phyloP scores from a whole-genome alignment of 2,113 vertebrate genomes.

The Syngnathus scovelli region DNA sequence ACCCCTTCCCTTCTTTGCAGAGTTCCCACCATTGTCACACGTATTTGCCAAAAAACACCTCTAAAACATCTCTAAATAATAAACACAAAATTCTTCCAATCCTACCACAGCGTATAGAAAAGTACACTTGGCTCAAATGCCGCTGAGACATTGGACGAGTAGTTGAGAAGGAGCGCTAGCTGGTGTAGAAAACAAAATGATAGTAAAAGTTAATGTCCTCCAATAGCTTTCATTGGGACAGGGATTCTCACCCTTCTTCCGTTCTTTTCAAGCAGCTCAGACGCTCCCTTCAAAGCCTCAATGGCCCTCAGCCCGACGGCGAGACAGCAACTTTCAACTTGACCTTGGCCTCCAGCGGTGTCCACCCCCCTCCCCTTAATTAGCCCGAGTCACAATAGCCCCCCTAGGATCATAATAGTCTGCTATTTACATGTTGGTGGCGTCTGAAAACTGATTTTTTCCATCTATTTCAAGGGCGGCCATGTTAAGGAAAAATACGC shows the following conservation, averaged over 20 bases:
- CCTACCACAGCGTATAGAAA: no score
- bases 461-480: neutral
- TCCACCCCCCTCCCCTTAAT: slow-evolving; percentile 64
- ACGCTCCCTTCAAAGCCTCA: slow-evolving; percentile 69
- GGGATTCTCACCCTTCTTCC: slow-evolving; percentile 70
- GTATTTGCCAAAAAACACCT: slow-evolving; percentile 41
- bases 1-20: slow-evolving; percentile 21
- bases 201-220: slow-evolving; percentile 66
- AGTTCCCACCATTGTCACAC: slow-evolving; percentile 53
- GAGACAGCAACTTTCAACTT: slow-evolving; percentile 93
- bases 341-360: slow-evolving; percentile 93
- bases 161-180: slow-evolving; percentile 29
- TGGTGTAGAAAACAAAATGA: slow-evolving; percentile 54
- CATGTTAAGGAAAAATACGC: neutral
- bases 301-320: slow-evolving; percentile 74
- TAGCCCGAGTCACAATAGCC: neutral
- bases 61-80: slow-evolving; percentile 25
- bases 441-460: neutral
- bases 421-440: neutral
- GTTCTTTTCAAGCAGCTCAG: slow-evolving; percentile 62
- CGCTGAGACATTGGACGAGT: slow-evolving; percentile 13
- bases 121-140: slow-evolving; percentile 13
- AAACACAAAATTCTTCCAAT: neutral
- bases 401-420: neutral
- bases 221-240: slow-evolving; percentile 64